Evolutionary conservation across 2,888 invertebrate genomes (phyloP).

Genomic region (Apotomis capreana): DNA sequence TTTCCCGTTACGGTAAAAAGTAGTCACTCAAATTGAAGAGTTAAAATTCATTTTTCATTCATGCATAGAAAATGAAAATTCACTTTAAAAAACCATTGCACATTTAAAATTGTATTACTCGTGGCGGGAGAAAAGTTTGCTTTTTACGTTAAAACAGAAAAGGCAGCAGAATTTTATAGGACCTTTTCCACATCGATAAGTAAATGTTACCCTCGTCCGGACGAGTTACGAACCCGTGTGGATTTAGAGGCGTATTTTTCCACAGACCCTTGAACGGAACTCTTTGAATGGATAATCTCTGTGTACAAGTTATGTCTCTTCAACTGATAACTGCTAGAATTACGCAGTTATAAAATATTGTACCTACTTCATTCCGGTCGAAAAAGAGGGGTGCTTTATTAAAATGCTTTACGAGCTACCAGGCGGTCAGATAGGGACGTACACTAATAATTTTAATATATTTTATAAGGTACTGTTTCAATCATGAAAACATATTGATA

Average conservation of each 20-base stretch:
- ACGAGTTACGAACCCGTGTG: constrained; percentile 69
- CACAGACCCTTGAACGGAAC: constrained; percentile 46
- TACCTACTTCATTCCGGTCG: constrained; percentile 23
- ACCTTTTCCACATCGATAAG: constrained; percentile 77
- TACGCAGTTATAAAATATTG: constrained; percentile 27
- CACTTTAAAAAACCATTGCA: constrained; percentile 45
- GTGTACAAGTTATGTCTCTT: constrained; percentile 31
- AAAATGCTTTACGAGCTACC: constrained; percentile 24
- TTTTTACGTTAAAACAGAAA: constrained; percentile 57
- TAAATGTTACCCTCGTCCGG: constrained; percentile 76
- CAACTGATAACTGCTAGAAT: constrained; percentile 33
- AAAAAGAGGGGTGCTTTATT: constrained; percentile 30
- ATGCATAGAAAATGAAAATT: constrained; percentile 8
- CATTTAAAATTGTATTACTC: constrained; percentile 55
- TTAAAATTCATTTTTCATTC: constrained; percentile 24
- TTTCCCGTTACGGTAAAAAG: too few species aligned
- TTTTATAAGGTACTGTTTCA: not conserved
- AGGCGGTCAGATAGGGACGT: constrained; percentile 11
- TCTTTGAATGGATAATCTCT: constrained; percentile 54
- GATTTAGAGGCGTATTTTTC: constrained; percentile 65
- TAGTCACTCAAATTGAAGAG: too few species aligned
- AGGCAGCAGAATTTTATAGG: constrained; percentile 68
- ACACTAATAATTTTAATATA: constrained; percentile 9
- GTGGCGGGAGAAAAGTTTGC: constrained; percentile 57
- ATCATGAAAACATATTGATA: not conserved